A percentile compares a stretch with the other conserved stretches of the same genome.
phyloP scores from a whole-genome alignment of 2,888 invertebrate genomes.

The Trichopria drosophilae region DNA sequence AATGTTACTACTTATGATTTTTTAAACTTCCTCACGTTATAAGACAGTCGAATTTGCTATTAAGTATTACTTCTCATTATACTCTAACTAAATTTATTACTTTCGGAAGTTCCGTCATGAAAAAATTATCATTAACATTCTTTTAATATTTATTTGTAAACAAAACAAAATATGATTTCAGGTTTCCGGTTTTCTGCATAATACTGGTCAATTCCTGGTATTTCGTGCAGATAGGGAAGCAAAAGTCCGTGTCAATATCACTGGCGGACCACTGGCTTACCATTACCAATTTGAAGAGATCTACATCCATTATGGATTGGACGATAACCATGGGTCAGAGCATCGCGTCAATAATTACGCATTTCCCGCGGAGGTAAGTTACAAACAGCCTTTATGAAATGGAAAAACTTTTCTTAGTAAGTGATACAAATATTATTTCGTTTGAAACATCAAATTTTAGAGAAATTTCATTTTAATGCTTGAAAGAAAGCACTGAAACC shows the following conservation, averaged over 20 bases:
- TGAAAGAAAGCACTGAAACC: no score
- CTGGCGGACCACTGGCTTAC: slow-evolving; percentile 94
- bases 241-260: slow-evolving; percentile 90
- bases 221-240: slow-evolving; percentile 89
- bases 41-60: no score
- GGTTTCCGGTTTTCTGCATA: slow-evolving; percentile 87
- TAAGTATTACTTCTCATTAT: no score
- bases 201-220: slow-evolving; percentile 92
- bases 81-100: no score
- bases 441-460: background rate
- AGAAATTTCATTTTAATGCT: slow-evolving; percentile 2
- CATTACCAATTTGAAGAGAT: slow-evolving; percentile 94
- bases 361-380: slow-evolving; percentile 93
- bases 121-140: no score
- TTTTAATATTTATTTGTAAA: no score
- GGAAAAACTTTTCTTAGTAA: no score
- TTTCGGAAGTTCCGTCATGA: no score
- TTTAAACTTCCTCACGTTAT: no score
- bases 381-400: no score
- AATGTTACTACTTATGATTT: no score
- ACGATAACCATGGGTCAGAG: slow-evolving; percentile 90
- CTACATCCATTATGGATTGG: slow-evolving; percentile 91
- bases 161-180: no score
- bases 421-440: background rate
- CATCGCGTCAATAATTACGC: slow-evolving; percentile 93